Evolutionary conservation across 1,140 invertebrate species (phyloP), one percentile per base, ranked within the genome.

Genomic region (Melanaphis sacchari): DNA sequence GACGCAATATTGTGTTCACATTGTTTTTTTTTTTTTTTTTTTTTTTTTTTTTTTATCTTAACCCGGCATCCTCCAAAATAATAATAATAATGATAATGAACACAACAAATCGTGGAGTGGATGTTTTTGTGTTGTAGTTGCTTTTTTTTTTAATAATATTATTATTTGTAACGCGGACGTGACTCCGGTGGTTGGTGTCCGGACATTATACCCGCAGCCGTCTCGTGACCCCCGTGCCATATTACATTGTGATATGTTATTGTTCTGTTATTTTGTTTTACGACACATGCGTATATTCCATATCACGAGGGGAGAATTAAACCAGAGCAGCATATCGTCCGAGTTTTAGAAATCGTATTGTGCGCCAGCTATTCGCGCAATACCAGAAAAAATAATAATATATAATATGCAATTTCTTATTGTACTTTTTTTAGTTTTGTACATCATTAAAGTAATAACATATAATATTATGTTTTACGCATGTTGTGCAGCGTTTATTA

Each of bases 11-110:
- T 43, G 40, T 41, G 36, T 84, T 38, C 40, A 49, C 76, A 82
- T 46, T 92, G 90, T 91, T 41, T 38, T 41, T 88, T 88, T 82
- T 87, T 88, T 82, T 87, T 46, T 89, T 90, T 92, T 38, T 41
- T 38, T 41, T 88, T 88, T 82, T 87, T 88, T 82, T 87, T 46
- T 89, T 90, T 92, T 38, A 84, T 92, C 36, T 52, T 36, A 49
- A 91, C 52, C 26, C 21, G 59, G 26, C 81, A 81, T 43, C 41
- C 43, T 66, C 36, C 40, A 43, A 43, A 90, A 59, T 43, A 89
- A 89, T n/a, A 49, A 88, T 49, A 49, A 46, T 46, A 46, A 46
- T 46, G 46, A 59, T 52, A 54, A 54, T 31, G 41, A 66, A 90
- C 38, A n/a, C 26, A 66, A 41, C 21, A 90, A 6, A 66, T 8